Evolutionary conservation across 2,888 invertebrate species (phyloP), one percentile per base, ranked within the genome.

Genomic region (Pomacea canaliculata): DNA sequence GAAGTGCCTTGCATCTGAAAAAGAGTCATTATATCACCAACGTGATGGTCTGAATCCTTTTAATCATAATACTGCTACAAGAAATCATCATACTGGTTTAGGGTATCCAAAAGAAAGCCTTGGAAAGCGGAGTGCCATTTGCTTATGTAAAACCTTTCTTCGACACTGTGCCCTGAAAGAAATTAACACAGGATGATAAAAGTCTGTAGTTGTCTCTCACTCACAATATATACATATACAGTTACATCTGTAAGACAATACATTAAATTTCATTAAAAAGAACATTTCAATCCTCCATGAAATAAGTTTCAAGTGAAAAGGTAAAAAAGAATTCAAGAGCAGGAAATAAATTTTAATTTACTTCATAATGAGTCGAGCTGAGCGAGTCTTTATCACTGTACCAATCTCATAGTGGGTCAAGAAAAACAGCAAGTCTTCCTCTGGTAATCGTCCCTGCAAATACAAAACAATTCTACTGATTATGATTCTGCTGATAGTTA

Each of bases 331-430:
- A 56, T 56, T 16, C 51, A 56, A 56, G 37, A 56, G 16, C 51
- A 56, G 51, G 51, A 56, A 56, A 56, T 10, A 16, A 7, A 56
- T 37, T 37, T 37, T 67, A 12, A 89, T 92, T 91, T 90, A 94
- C 94, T 94, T 94, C 81, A 91, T 92, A 67, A 95, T 90, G 59
- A 94, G 88, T 0, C 90, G 91, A 0, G 94, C 93, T 83, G 93
- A 93, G 76, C 93, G 91, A 0, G 91, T 85, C 59, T 83, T 73
- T 1, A 95, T 87, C 18, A 95, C 91, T 49, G 91, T 87, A 2
- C 91, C 91, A 19, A 96, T 92, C 90, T 96, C 96, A 19, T 92
- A 86, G 65, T 93, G 91, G 0, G 94, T 93, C 83, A 96, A 92
- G 90, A 93, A 94, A 89, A 93, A 95, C 59, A 95, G 91, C 0